Base-by-base conservation (phyloP, 1,140 invertebrate species). In the Globodera rostochiensis region DNA sequence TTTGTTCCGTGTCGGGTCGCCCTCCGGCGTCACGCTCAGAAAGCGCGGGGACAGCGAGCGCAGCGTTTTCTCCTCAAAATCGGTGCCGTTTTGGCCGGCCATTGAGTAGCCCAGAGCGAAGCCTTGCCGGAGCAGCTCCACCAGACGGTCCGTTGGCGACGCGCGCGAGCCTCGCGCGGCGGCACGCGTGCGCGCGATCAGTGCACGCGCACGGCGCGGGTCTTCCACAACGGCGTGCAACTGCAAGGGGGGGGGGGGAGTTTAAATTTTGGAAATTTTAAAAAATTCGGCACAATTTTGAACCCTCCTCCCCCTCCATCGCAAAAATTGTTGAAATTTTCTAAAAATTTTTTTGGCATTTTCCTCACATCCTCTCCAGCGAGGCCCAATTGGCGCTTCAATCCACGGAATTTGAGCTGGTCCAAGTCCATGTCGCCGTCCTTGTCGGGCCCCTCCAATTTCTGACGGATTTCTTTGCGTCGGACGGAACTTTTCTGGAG, bases 31-130 rank as follows among this genome's bases (percentile, higher is more conserved):
- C 46, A 88, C 80, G 57, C 81, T 84, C 60, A 88, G 80, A 66
- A 88, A 82, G 50, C 87, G 36, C 11, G 87, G 87, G 0, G 88
- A 89, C 57, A 86, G 76, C 66, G 89, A 47, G 70, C 87, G 89
- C 64, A 88, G 66, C 3, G 86, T 87, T 78, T 89, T 88, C 8
- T 88, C 75, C 70, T 88, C 88, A 66, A 89, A 88, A 36, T 87
- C 82, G 5, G 87, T 79, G 9, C 80, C 75, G 79, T 88, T 89
- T 77, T 88, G 36, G n/a, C 88, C 87, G 67, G 84, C 82, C 21
- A 89, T 36, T 64, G 80, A 60, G 67, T 86, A 84, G 50, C 86
- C 87, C 45, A 87, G 36, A 66, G 86, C 86, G n/a, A 89, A 74
- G 6, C 82, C 88, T 21, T 88, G 81, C 19, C 88, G 80, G n/a